Percentiles rank a stretch among this genome's conserved stretches.
phyloP scores from a whole-genome alignment of 2,797 vertebrate species.

The Tokudaia tokunoshimensis region DNA sequence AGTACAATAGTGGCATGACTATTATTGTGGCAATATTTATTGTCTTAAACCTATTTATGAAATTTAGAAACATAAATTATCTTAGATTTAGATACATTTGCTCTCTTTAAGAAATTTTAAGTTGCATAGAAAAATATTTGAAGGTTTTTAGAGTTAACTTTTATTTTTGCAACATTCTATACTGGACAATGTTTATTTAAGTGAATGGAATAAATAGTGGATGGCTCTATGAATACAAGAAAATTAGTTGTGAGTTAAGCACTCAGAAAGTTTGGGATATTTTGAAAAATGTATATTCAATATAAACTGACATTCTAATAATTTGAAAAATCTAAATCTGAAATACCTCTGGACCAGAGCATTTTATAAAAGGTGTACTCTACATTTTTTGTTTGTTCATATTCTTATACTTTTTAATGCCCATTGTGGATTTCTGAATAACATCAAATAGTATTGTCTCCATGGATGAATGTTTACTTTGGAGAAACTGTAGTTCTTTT shows the following conservation, averaged over 20 bases:
- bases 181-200: slow-evolving; percentile 23
- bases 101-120: slow-evolving; percentile 29
- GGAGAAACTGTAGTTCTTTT: not conserved
- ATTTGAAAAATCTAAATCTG: not conserved
- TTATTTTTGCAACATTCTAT: slow-evolving; percentile 9
- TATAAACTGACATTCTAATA: not conserved
- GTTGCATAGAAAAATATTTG: not conserved
- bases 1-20: not conserved
- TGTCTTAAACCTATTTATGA: slow-evolving; percentile 9
- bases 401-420: slow-evolving; percentile 39
- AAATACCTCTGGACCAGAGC: not conserved
- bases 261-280: not conserved
- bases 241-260: not conserved
- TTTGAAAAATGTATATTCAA: not conserved
- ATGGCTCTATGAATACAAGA: slow-evolving; percentile 18
- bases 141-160: not conserved
- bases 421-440: not conserved
- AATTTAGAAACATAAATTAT: slow-evolving; percentile 42
- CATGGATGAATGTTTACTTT: slow-evolving; percentile 41
- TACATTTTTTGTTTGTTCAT: not conserved
- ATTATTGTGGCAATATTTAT: not conserved
- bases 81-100: slow-evolving; percentile 5
- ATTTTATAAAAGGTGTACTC: not conserved
- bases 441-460: not conserved
- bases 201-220: slow-evolving; percentile 18